Evolutionary conservation across 2,797 vertebrate genomes (phyloP).

Genomic region (Varecia variegata): DNA sequence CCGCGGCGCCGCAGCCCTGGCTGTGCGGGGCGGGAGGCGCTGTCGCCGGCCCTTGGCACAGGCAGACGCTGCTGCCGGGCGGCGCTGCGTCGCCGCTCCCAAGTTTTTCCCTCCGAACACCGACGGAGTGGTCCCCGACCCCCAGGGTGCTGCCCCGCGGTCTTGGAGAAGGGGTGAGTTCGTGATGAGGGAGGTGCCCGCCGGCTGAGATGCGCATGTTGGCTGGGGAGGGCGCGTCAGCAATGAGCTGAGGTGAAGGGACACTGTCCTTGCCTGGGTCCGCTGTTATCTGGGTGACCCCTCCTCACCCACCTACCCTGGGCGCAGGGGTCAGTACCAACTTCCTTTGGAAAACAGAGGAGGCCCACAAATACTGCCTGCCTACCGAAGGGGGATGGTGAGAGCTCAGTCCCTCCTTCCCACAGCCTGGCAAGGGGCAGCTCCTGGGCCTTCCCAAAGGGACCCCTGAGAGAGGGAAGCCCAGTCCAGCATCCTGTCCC

Average conservation of each 20-base stretch:
- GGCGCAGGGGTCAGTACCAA: constrained; percentile 7
- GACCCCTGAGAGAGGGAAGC: background rate
- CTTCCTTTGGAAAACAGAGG: constrained; percentile 50
- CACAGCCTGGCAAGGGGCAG: background rate
- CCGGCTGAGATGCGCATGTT: background rate
- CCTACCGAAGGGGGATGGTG: background rate
- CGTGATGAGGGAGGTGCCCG: background rate
- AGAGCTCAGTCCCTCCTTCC: constrained; percentile 18
- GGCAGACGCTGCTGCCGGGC: background rate
- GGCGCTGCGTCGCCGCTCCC: constrained; percentile 9
- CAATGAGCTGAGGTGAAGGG: background rate
- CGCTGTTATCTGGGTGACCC: constrained; percentile 33
- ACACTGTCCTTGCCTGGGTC: constrained; percentile 9
- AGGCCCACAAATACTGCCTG: constrained; percentile 8
- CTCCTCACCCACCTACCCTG: background rate
- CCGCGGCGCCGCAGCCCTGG: background rate
- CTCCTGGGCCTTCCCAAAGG: background rate
- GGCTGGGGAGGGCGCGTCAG: background rate
- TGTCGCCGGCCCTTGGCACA: background rate
- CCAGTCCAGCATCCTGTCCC: background rate
- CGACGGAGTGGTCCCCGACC: background rate
- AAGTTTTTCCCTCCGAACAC: constrained; percentile 48
- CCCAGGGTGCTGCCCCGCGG: background rate
- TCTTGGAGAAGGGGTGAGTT: constrained; percentile 41
- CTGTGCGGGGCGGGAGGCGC: constrained; percentile 39